Base-by-base conservation (phyloP, 1,140 invertebrate genomes). In the Prorops nasuta region DNA sequence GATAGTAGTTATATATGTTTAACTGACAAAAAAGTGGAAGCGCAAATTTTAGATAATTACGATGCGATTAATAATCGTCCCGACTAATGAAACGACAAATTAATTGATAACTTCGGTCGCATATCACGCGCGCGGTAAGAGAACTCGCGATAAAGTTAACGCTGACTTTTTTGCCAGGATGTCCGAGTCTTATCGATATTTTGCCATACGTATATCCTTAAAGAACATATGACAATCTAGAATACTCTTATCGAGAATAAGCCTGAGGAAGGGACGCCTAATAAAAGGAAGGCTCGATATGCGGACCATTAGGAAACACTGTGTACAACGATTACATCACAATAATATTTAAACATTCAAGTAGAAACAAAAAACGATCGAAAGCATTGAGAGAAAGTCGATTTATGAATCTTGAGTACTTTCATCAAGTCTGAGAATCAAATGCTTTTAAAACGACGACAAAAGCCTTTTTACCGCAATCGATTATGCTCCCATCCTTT, bases 301-400 rank as follows among this genome's bases (percentile, higher is more conserved):
- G 65, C 61, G 67, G 66, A 72, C 67, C 68, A 69, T 56, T 69
- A 53, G 60, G 35, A 54, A 68, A 71, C 57, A 67, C 57, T 61
- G 63, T 61, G 63, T 71, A 72, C 68, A 72, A 70, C 70, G 68
- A 71, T 66, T 64, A 58, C 53, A 54, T 67, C 69, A 66, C 66
- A 69, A 72, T 72, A 71, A 71, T 68, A 59, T 64, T 60, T 62
- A 63, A 63, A n/a, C 20, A 45, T 44, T n/a, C 2, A 15, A 15
- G 31, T 24, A 22, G 20, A 28, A 19, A 37, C 32, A 28, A 44
- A 31, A 36, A 32, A 16, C 10, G n/a, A 48, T 19, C n/a, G 24
- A n/a, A 15, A 24, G 39, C 38, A 48, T 50, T 50, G 56, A 36
- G 34, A 40, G 44, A 44, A n/a, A n/a, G n/a, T n/a, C n/a, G n/a